A percentile compares a stretch with the other conserved stretches of the same genome.
Conservation (phyloP, 1,140 invertebrate genomes). For the Cotesia glomerata region DNA sequence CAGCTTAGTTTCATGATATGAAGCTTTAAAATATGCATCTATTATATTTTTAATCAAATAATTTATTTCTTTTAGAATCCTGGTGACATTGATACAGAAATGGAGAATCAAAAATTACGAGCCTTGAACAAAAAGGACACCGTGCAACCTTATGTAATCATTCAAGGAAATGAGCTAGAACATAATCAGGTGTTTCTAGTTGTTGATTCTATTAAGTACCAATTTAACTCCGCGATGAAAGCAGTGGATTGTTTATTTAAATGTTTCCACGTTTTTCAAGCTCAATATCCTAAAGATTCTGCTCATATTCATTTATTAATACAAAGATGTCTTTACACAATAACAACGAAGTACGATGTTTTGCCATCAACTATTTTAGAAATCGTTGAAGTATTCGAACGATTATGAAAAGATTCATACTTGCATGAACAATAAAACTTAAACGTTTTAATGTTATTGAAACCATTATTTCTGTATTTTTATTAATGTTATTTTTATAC, state of each 20-base stretch:
- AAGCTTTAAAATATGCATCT: background rate
- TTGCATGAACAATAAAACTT: too few relatives aligned
- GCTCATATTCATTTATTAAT: background rate
- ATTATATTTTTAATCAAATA: background rate
- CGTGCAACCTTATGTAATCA: background rate
- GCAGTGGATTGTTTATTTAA: background rate
- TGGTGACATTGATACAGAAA: background rate
- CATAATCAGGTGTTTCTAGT: conserved; percentile 1
- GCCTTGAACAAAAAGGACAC: background rate
- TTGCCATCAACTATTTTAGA: background rate
- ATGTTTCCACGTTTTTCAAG: background rate
- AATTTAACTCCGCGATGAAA: background rate
- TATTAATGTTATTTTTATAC: too few relatives aligned
- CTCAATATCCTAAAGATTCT: background rate
- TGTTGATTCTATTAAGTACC: background rate
- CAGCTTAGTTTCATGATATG: background rate
- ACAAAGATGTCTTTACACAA: background rate
- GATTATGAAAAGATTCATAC: too few relatives aligned
- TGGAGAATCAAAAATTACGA: background rate
- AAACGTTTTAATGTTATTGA: too few relatives aligned
- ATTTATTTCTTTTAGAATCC: background rate
- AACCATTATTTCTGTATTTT: too few relatives aligned
- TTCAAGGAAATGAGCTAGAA: background rate
- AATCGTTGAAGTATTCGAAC: background rate
- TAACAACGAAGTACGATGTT: background rate